Base-by-base conservation (phyloP, 2,113 vertebrate species). In the Amazona guildingii region DNA sequence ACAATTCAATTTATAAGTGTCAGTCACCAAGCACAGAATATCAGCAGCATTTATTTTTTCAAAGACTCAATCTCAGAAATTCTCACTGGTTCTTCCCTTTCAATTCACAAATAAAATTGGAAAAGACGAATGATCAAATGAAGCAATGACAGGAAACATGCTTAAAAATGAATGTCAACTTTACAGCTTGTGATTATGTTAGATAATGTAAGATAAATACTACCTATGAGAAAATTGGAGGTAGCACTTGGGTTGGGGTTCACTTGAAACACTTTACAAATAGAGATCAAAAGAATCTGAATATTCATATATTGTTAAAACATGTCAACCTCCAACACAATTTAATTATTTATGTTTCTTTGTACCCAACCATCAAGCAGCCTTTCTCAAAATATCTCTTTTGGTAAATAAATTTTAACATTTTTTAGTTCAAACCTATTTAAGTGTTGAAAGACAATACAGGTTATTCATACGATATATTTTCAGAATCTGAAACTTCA, bases 1-100 rank as follows among this genome's bases (percentile, higher is more conserved):
- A 69, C 0, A 1, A 11, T 14, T 80, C 10, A 4, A 4, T 15
- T 28, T 61, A 27, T 31, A 52, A 55, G 33, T 14, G 15, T 5
- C 18, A 48, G 62, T 7, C 83, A 49, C 67, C 83, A 55, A 74
- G 11, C 59, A 79, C 39, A 76, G 69, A 59, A 28, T 39, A 63
- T 66, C 39, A 23, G n/a, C 73, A 81, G 68, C 25, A 28, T 4
- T 64, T 41, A 21, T 13, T 46, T 23, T 91, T 41, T 9, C 62
- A 39, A 57, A 44, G 24, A 75, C 4, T 5, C 31, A 14, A 10
- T 3, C 35, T 54, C 33, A 39, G 37, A 90, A 51, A 37, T 37
- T 80, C 39, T 70, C 48, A 18, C 27, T 19, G 8, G 29, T 16
- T 49, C 82, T 48, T 80, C 57, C 41, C 28, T 69, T 93, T 67